Conservation (phyloP, 2,888 invertebrate species). For the Oeneis ivallda region DNA sequence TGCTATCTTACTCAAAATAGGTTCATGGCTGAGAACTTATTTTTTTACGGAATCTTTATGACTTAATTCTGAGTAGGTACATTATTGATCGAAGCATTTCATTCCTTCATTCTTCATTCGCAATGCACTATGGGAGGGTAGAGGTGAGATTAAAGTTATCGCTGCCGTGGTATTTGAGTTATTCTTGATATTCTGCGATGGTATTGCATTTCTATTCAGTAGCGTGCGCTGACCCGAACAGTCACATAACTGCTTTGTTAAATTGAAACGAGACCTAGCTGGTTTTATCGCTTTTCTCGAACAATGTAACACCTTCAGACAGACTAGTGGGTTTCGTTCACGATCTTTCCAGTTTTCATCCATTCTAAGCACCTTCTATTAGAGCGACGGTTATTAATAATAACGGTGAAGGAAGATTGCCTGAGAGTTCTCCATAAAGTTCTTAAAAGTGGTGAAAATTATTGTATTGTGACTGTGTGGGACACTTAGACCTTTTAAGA, state of each 20-base stretch:
- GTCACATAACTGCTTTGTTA: constrained; percentile 43
- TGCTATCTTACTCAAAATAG: no score
- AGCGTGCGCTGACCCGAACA: constrained; percentile 38
- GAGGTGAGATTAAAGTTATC: constrained; percentile 4
- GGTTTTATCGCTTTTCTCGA: constrained; percentile 42
- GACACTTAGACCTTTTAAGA: no score
- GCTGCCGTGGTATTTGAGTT: constrained; percentile 24
- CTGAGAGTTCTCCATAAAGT: no score
- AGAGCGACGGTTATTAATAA: not conserved
- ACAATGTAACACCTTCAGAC: constrained; percentile 43
- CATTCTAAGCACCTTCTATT: constrained; percentile 1
- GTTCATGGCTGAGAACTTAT: no score
- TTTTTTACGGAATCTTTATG: no score
- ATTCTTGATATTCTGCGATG: constrained; percentile 28
- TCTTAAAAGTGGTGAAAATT: no score
- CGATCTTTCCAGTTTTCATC: constrained; percentile 21
- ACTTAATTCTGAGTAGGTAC: no score
- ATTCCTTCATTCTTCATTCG: not conserved
- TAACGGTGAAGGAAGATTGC: no score
- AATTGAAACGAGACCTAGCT: constrained; percentile 43
- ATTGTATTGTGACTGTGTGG: no score
- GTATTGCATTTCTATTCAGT: constrained; percentile 37
- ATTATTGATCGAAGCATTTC: no score
- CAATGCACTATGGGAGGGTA: not conserved
- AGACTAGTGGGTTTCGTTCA: constrained; percentile 34